These are phyloP conservation scores for Noctua janthe DNA, from an alignment of 2,888 invertebrate species.

Conservation along the genomic window DNA sequence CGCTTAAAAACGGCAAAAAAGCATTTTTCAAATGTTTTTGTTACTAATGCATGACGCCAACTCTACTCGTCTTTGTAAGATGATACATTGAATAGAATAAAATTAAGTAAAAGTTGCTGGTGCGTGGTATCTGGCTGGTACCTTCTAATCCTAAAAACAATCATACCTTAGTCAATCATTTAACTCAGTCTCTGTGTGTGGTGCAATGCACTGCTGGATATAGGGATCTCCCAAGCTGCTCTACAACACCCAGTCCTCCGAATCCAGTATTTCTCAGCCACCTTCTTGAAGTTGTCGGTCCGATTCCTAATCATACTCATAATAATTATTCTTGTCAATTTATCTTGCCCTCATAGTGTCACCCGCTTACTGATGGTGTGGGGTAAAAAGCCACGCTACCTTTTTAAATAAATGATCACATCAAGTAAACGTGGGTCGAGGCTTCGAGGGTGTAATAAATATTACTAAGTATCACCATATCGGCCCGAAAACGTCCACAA, in stretches of 20 bases:
- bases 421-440: constrained; percentile 11
- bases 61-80: not conserved
- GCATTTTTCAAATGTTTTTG: not conserved
- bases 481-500: not conserved
- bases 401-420: constrained; percentile 14
- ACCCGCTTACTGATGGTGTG: not conserved
- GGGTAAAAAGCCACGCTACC: not conserved
- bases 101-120: not conserved
- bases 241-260: not conserved
- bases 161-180: not conserved
- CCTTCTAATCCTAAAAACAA: not conserved
- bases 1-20: not conserved
- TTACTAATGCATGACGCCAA: not conserved
- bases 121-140: not conserved
- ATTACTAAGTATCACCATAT: constrained; percentile 25
- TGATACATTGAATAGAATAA: not conserved
- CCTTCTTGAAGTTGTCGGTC: too few relatives aligned
- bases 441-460: constrained; percentile 15
- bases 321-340: not conserved
- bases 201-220: not conserved
- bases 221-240: not conserved
- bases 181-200: not conserved
- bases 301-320: not conserved
- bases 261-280: not conserved
- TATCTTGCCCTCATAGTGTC: constrained; percentile 1